Percentiles rank a stretch among this genome's conserved stretches.
Evolutionary conservation across 2,113 vertebrate genomes (phyloP).

Genomic region (Melospiza melodia): DNA sequence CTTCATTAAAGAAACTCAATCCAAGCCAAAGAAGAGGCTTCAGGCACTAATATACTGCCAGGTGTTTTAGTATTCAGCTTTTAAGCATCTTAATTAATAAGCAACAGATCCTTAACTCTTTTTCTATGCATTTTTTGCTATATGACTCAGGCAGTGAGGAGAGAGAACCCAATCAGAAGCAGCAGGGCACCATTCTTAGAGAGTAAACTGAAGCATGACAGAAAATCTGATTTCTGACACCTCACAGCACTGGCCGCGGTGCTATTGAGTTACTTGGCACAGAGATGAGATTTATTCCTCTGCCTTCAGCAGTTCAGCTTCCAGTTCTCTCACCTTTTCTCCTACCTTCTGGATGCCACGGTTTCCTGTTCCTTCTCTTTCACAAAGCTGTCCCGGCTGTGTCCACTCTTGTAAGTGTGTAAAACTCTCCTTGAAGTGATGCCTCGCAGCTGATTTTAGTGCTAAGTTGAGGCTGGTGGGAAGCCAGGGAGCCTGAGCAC

Average conservation of each 20-base stretch:
- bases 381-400: not conserved
- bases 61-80: not conserved
- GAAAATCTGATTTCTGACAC: not conserved
- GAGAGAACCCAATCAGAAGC: not conserved
- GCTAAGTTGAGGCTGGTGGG: not conserved
- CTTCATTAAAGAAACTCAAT: not conserved
- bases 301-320: not conserved
- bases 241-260: not conserved
- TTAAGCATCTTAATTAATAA: not conserved
- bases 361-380: not conserved
- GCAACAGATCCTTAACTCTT: not conserved
- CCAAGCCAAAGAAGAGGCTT: not conserved
- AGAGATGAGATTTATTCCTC: not conserved
- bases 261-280: not conserved
- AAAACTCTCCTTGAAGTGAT: not conserved
- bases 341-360: not conserved
- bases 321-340: not conserved
- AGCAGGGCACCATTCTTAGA: not conserved
- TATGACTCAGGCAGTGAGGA: not conserved
- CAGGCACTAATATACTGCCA: not conserved
- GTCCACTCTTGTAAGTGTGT: not conserved
- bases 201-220: not conserved
- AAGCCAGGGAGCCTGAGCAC: not conserved
- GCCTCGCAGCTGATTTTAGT: not conserved
- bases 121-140: not conserved